Conservation (phyloP, 1,140 invertebrate genomes). For the Zaprionus taronus region DNA sequence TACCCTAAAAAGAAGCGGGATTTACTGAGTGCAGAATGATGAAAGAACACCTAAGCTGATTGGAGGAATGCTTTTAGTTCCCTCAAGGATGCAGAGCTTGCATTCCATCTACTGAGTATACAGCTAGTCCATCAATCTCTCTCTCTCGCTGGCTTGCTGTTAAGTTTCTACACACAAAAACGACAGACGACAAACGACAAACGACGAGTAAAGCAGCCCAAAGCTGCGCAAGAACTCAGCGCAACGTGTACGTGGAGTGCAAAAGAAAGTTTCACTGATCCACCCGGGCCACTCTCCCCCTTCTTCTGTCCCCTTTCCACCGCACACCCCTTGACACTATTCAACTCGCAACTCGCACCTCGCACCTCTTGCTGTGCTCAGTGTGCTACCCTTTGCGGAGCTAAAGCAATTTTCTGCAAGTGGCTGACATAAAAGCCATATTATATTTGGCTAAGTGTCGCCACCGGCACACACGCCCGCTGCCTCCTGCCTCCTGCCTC, state of each 20-base stretch:
- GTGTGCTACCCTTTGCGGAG: conserved; percentile 16
- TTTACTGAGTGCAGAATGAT: background rate
- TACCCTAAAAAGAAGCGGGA: background rate
- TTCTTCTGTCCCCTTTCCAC: background rate
- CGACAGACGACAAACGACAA: background rate
- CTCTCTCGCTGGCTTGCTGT: background rate
- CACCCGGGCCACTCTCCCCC: background rate
- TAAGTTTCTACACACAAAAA: conserved; percentile 1
- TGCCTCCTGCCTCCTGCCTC: background rate
- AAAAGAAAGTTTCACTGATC: conserved; percentile 19
- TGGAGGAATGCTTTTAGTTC: background rate
- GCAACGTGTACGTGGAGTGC: conserved; percentile 16
- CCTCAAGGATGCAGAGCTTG: background rate
- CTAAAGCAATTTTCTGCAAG: conserved; percentile 77
- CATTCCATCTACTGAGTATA: background rate
- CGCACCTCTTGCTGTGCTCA: background rate
- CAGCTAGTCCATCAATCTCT: conserved; percentile 1
- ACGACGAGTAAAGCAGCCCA: conserved; percentile 3
- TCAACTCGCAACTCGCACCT: no score
- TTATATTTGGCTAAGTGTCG: conserved; percentile 81
- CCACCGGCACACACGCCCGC: conserved; percentile 54
- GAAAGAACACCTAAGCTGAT: background rate
- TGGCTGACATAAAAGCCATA: conserved; percentile 80
- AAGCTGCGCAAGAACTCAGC: conserved; percentile 25
- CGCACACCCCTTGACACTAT: background rate